phyloP scores from a whole-genome alignment of 2,888 invertebrate genomes.

The Scaptomyza tumidula region DNA sequence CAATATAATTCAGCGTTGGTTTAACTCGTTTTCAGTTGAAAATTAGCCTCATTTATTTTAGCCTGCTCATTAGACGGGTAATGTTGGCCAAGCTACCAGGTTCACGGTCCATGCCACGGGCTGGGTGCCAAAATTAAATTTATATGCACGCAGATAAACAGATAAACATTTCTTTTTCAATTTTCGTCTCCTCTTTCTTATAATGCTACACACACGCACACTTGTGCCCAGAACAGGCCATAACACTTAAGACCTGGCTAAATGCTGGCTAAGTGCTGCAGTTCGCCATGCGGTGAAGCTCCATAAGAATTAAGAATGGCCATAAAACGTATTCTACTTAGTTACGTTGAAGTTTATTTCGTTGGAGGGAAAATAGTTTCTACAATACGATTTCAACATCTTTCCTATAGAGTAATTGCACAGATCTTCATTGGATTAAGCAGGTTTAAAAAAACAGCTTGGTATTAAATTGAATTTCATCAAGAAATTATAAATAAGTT shows the following conservation, averaged over 20 bases:
- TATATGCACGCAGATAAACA: constrained; percentile 67
- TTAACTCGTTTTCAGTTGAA: too few relatives aligned
- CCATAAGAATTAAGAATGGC: constrained; percentile 29
- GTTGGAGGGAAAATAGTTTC: too few relatives aligned
- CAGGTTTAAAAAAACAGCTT: too few relatives aligned
- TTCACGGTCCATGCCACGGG: background rate
- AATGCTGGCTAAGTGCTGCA: constrained; percentile 20
- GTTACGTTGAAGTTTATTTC: too few relatives aligned
- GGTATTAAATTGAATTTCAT: too few relatives aligned
- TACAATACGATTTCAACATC: too few relatives aligned
- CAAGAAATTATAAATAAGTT: too few relatives aligned
- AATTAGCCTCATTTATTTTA: constrained; percentile 71
- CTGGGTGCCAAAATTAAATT: constrained; percentile 63
- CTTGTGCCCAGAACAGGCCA: constrained; percentile 15
- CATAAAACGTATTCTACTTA: constrained; percentile 17
- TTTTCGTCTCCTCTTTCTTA: constrained; percentile 19
- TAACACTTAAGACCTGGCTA: constrained; percentile 42
- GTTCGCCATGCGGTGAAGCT: background rate
- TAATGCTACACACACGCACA: constrained; percentile 13
- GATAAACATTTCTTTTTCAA: constrained; percentile 57
- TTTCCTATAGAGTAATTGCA: too few relatives aligned
- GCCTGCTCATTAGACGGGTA: constrained; percentile 60
- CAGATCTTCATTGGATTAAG: too few relatives aligned
- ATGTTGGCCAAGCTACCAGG: background rate
- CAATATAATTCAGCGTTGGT: constrained; percentile 40